Evolutionary conservation across 2,113 vertebrate genomes (phyloP), one percentile per base, ranked within the genome.

Genomic region (Benitochromis conjunctus): DNA sequence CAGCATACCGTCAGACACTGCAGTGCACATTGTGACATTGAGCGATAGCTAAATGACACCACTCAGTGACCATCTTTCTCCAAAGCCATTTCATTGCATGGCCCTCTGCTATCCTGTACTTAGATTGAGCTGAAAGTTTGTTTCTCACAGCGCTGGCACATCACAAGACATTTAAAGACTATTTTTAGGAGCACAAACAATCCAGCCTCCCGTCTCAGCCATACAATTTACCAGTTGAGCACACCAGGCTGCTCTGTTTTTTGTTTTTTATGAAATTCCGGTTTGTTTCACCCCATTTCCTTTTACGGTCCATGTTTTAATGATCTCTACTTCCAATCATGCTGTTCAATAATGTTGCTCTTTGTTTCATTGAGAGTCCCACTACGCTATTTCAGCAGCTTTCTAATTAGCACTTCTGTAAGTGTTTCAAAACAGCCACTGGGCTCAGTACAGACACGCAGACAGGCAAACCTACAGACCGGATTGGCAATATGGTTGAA

Each of bases 351-450:
- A 9, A 81, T 53, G 60, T 26, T 91, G 16, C 62, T 12, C 43
- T 88, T 56, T 62, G 78, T 85, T 88, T 78, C 55, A 71, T 26
- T 83, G 62, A 85, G 84, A 86, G 83, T 81, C 81, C 71, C 57
- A 34, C 48, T 12, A 54, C 21, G 12, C 76, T 36, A 31, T 88
- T 80, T 89, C 80, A 77, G 80, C 58, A 78, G 66, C 78, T 79
- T 85, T 83, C 84, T 85, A 91, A 94, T 94, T 85, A 92, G 88
- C 69, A n/a, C n/a, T 78, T 60, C 51, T 10, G 14, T 79, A 82
- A 31, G 8, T 16, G 84, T 74, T 86, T 86, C 34, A n/a, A 82
- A 86, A 57, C 86, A 76, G 89, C 81, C 60, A 62, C 57, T 46
- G 81, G 58, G 85, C 78, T 85, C 60, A 5, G 80, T 48, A 26